Evolutionary conservation across 2,113 vertebrate genomes (phyloP), one percentile per base, ranked within the genome.

Genomic region (Setophaga kirtlandii): DNA sequence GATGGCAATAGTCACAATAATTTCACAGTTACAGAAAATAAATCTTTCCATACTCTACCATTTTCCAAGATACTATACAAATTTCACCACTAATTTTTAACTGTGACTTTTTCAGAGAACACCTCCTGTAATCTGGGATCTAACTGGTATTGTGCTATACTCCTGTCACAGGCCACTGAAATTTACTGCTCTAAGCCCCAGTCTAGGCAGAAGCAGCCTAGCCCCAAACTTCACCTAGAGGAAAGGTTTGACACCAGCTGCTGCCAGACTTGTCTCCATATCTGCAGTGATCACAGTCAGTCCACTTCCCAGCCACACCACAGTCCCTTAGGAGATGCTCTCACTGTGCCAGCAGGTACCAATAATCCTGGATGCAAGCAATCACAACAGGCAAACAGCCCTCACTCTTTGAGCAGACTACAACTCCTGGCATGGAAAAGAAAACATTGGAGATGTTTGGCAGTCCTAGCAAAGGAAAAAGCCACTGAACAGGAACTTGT

Each of bases 1-100:
- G 87, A 93, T 90, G 58, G 90, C 83, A 96, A 95, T 75, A 96
- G 87, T 87, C 80, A 96, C 93, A 94, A 68, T 94, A 90, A 95
- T 89, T 92, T 95, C 77, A 88, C 85, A 96, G 92, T 78, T 90
- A 83, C 11, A 23, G 58, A 90, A 87, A 87, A 87, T n/a, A 93
- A 71, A 90, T 82, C 90, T 81, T 93, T 71, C 64, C 39, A 78
- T 42, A 63, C 25, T 71, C 78, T 53, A 90, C 41, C 28, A 64
- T 83, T 83, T 93, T 78, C 41, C 68, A 46, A 60, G 60, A 71
- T 81, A 71, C 53, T 11, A 21, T 39, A 89, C 21, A 59, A 42
- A 93, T 80, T 58, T 64, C 69, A 91, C 55, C 13, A 13, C 52
- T 64, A 10, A 44, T 83, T 93, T 89, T 49, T 83, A 90, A 69